These are phyloP conservation scores for Ochotona curzoniae DNA, from an alignment of 2,113 vertebrate species.

Conservation along the genomic window DNA sequence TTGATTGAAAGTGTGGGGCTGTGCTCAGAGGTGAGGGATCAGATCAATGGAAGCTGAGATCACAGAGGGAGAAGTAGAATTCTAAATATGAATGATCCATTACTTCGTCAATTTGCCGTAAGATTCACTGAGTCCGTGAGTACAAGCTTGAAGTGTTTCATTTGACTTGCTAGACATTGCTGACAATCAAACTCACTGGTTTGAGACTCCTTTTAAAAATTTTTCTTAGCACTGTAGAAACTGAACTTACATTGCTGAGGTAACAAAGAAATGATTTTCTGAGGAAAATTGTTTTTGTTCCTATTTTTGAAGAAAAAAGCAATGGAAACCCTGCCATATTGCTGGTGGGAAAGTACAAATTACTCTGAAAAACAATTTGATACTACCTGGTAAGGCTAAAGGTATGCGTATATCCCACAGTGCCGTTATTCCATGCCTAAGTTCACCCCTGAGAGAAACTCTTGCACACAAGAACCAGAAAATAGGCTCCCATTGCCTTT, in stretches of 20 bases:
- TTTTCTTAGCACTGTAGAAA: not conserved
- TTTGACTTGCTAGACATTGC: not conserved
- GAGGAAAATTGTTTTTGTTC: not conserved
- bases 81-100: not conserved
- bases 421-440: not conserved
- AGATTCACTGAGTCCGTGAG: not conserved
- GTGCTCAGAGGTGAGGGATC: not conserved
- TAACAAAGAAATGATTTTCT: not conserved
- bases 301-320: not conserved
- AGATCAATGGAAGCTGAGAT: not conserved
- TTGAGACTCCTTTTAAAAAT: not conserved
- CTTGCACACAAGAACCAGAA: not conserved
- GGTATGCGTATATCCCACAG: not conserved
- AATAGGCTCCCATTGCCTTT: not conserved
- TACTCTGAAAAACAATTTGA: conserved; percentile 1
- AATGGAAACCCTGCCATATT: not conserved
- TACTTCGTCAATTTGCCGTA: not conserved
- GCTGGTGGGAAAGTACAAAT: not conserved
- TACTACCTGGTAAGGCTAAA: not conserved
- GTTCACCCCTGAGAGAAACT: not conserved
- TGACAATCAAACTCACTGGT: not conserved
- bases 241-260: not conserved
- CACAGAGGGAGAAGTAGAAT: not conserved
- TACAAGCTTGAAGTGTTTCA: not conserved
- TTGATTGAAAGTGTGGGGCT: not conserved